These are phyloP conservation scores for Drosophila chauvacae DNA, from an alignment of 1,140 invertebrate species.

Conservation along the genomic window DNA sequence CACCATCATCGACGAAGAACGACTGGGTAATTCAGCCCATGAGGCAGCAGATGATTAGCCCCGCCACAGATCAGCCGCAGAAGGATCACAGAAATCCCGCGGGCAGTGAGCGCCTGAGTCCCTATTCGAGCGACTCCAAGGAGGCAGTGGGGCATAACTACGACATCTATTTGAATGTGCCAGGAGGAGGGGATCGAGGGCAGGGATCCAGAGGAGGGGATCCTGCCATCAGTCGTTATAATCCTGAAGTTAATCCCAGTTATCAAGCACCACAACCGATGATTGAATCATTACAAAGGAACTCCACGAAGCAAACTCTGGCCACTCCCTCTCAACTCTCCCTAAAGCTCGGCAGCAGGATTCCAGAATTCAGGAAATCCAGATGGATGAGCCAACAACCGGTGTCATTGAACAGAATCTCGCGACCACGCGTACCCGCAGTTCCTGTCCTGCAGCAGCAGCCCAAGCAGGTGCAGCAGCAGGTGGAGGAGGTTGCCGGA, in stretches of 20 bases:
- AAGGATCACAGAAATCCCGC: not conserved
- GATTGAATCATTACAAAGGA: not conserved
- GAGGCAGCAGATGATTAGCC: not conserved
- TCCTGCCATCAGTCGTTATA: not conserved
- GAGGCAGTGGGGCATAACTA: not conserved
- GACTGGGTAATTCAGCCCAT: slow-evolving; percentile 15
- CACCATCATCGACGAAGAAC: not conserved
- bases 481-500: not conserved
- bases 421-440: not conserved
- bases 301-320: not conserved
- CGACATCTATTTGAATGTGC: not conserved
- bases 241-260: too few relatives aligned
- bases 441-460: not conserved
- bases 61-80: too few relatives aligned
- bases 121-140: not conserved
- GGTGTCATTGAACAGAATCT: slow-evolving; percentile 6
- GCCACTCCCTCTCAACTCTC: not conserved
- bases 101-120: not conserved
- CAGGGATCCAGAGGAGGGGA: not conserved
- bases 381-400: not conserved
- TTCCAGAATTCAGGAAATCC: not conserved
- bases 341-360: not conserved
- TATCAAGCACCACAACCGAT: not conserved
- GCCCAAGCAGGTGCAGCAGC: not conserved
- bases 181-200: not conserved